Conservation (phyloP, 2,888 invertebrate species). For the Eupithecia exiguata region DNA sequence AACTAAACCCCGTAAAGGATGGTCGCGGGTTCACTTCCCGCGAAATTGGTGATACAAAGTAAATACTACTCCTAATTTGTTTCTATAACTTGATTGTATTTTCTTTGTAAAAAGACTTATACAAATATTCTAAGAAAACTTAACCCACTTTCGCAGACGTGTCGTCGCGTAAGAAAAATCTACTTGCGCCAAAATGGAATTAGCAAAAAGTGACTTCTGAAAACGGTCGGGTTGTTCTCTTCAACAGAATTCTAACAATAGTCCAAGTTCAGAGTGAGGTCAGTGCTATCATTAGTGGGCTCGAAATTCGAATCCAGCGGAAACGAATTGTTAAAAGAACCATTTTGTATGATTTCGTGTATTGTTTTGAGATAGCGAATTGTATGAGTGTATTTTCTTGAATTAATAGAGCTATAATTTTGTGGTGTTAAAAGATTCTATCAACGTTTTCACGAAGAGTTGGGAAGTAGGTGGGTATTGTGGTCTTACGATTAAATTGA, state of each 20-base stretch:
- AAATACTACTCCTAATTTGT: too few species aligned
- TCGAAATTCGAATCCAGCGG: constrained; percentile 52
- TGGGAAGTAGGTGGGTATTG: neutral
- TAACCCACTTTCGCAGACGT: neutral
- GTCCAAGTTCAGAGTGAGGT: constrained; percentile 38
- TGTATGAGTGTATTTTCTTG: constrained; percentile 29
- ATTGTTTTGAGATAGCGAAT: constrained; percentile 38
- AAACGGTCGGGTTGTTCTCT: neutral
- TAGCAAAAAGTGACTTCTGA: neutral
- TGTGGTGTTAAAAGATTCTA: constrained; percentile 19
- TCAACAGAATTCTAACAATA: constrained; percentile 7
- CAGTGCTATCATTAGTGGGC: constrained; percentile 43
- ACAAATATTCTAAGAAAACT: neutral
- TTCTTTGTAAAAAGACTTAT: neutral
- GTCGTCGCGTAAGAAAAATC: neutral
- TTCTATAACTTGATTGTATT: too few species aligned
- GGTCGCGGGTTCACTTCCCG: too few species aligned
- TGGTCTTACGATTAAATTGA: constrained; percentile 1
- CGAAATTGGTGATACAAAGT: too few species aligned
- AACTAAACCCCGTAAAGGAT: too few species aligned
- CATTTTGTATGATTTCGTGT: constrained; percentile 52
- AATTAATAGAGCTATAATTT: constrained; percentile 31
- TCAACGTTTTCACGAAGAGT: constrained; percentile 17
- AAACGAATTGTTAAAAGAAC: constrained; percentile 56
- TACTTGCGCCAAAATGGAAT: neutral